These are phyloP conservation scores for Morone chrysops DNA, from an alignment of 2,113 vertebrate species.

Conservation along the genomic window DNA sequence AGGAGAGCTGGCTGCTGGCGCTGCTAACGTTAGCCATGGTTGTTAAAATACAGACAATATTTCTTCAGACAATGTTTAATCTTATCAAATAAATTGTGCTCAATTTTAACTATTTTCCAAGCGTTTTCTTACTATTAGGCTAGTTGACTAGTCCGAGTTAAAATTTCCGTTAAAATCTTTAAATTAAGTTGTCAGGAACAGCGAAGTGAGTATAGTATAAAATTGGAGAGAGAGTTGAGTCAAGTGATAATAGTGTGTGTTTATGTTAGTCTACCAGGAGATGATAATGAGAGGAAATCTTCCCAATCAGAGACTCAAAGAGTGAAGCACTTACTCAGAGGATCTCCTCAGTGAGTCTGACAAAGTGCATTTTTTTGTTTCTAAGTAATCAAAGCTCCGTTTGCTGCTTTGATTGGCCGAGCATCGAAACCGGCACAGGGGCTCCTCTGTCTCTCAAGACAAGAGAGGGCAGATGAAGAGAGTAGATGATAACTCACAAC, in stretches of 20 bases:
- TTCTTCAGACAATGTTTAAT: too few species aligned
- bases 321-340: conserved; percentile 3
- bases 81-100: too few species aligned
- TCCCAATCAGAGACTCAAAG: conserved; percentile 42
- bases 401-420: conserved; percentile 48
- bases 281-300: conserved; percentile 32
- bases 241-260: neutral
- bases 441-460: conserved; percentile 23
- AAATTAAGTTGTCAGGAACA: too few species aligned
- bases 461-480: too few species aligned
- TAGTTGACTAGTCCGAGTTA: too few species aligned
- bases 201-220: too few species aligned
- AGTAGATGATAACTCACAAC: neutral
- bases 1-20: too few species aligned
- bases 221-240: neutral
- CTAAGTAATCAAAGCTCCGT: conserved; percentile 45
- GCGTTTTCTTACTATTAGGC: too few species aligned
- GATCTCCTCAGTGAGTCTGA: conserved; percentile 13
- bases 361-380: conserved; percentile 22
- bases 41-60: too few species aligned
- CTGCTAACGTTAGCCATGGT: too few species aligned
- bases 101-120: too few species aligned
- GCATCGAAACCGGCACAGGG: conserved; percentile 7
- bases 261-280: neutral
- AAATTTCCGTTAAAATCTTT: too few species aligned